Base-by-base conservation (phyloP, 1,140 invertebrate species). In the Copidosoma floridanum region DNA sequence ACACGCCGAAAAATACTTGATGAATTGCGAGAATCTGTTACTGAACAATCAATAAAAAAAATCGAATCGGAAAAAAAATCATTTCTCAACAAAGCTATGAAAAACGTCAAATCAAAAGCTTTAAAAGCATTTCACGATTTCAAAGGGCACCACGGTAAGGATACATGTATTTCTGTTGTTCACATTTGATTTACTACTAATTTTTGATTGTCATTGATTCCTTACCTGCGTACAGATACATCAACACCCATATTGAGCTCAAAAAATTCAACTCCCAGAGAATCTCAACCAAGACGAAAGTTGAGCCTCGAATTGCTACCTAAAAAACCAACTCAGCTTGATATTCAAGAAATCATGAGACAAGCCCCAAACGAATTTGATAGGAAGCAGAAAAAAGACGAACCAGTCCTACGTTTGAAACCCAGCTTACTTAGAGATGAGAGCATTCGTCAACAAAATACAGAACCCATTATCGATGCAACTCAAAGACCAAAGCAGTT, bases 51-150 rank as follows among this genome's bases (percentile, higher is more conserved):
- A 64, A 29, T 32, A 24, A 63, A 65, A 23, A 66, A 65, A 47
- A 6, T 51, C 1, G 60, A 69, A 52, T 23, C 64, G 37, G 8
- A 50, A 16, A 75, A 82, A 70, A 71, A 69, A 77, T 78, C 65
- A 65, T 76, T 65, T 61, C 78, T 73, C 0, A 65, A 74, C 32
- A 79, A 71, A 69, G 38, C 71, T 6, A 68, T 83, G 32, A 81
- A 74, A 3, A 83, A 80, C 53, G 79, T 82, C 1, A 85, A 84
- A 70, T 80, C 75, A 37, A 84, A 82, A 65, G 78, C 83, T 20
- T 67, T 82, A 47, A 82, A 81, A 58, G 75, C 83, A 24, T 74
- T 83, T 10, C 14, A 44, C 4, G 50, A 57, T 16, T 53, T 63
- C 12, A 83, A 78, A 52, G 71, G 57, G 71, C 77, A 70, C 26